Base-by-base conservation (phyloP, 2,797 vertebrate genomes). In the Gymnocypris eckloni region DNA sequence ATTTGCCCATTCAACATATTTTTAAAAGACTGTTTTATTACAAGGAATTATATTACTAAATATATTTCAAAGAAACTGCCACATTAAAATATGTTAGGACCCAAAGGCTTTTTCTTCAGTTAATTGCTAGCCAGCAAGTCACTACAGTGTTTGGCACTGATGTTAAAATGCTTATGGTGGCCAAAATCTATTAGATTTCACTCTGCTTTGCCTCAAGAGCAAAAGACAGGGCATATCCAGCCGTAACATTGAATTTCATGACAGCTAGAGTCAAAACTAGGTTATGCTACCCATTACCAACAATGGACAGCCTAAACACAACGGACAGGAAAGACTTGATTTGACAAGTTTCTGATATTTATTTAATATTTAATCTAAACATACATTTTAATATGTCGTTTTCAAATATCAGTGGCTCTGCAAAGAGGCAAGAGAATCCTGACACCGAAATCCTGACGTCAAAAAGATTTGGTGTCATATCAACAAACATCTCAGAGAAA, bases 331-430 rank as follows among this genome's bases (percentile, higher is more conserved):
- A 72, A 25, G 16, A 64, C 15, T 83, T 33, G 72, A 59, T 80
- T 33, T n/a, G 39, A 86, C 43, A 81, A 83, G 83, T 69, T 90
- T 89, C 86, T 61, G 88, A 90, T 89, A 87, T 91, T 91, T 91
- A 91, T 91, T 91, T 89, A 86, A 89, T 88, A 91, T 81, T 89
- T 88, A 87, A 84, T 90, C 89, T 90, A 91, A 90, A 91, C 90
- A 91, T 90, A 91, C 90, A 91, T 86, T 87, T 82, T 72, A 83
- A 85, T 88, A 88, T 89, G 87, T 85, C 28, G 75, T 89, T 86
- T 88, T 87, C 87, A 89, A 90, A 90, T 85, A 69, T 89, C 86
- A 86, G 79, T 64, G 87, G 86, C 81, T 87, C 86, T 88, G 88
- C 90, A 89, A 90, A 83, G 86, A 89, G 90, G 81, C 87, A 80